Evolutionary conservation across 2,113 vertebrate species (phyloP).

Genomic region (Ifrita kowaldi): DNA sequence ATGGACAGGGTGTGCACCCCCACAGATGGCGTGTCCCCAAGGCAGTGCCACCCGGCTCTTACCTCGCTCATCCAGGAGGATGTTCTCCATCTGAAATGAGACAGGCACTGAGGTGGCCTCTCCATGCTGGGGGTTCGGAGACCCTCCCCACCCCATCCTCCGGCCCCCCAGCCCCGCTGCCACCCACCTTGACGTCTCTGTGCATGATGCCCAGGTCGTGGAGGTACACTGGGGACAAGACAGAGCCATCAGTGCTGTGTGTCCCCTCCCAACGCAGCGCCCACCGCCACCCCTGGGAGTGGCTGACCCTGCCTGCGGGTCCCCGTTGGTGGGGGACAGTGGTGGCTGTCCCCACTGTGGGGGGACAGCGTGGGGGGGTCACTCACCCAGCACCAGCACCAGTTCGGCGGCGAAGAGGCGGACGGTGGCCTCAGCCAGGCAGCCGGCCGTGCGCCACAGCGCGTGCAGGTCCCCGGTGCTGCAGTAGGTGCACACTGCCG

Average conservation of each 20-base stretch:
- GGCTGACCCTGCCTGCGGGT: not conserved
- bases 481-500: constrained; percentile 91
- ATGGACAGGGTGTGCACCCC: fast-evolving
- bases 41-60: not conserved
- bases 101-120: not conserved
- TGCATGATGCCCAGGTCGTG: constrained; percentile 92
- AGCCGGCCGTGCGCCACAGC: constrained; percentile 84
- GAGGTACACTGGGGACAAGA: constrained; percentile 82
- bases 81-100: constrained; percentile 90
- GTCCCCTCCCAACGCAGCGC: not conserved
- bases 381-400: constrained; percentile 88
- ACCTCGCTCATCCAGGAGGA: constrained; percentile 91
- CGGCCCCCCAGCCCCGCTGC: not conserved
- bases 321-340: fast-evolving
- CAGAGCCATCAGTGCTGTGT: fast-evolving
- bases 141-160: not conserved
- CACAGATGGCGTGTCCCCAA: fast-evolving
- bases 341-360: not conserved
- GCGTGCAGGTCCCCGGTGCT: constrained; percentile 88
- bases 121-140: not conserved
- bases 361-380: fast-evolving
- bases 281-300: not conserved
- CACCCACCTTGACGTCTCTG: constrained; percentile 88
- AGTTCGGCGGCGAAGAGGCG: constrained; percentile 90
- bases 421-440: constrained; percentile 79